Base-by-base conservation (phyloP, 2,797 vertebrate genomes). In the Sebastes matsubarae region DNA sequence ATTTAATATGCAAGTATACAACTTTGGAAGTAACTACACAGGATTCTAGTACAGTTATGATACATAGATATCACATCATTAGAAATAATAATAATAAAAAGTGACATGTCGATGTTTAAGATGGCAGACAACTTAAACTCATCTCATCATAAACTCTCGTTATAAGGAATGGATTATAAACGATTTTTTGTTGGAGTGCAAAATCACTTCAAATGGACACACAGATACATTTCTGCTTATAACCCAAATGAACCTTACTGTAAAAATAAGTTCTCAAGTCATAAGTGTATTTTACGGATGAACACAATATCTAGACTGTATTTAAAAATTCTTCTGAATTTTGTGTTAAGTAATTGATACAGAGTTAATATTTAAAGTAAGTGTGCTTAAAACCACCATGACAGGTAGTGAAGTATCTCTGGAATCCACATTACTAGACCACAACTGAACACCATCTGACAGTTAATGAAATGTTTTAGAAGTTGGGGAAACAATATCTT, bases 311-410 rank as follows among this genome's bases (percentile, higher is more conserved):
- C 64, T 68, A 69, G 81, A 82, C 60, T 55, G 52, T n/a, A 77
- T 88, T 85, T 70, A 87, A 69, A 46, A 86, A 46, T 18, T 79
- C 30, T 63, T 90, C 38, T 58, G 52, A 84, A 82, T 89, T 83
- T 88, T 89, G 79, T 68, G 78, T 90, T 36, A 69, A 75, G 68
- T 80, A 81, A 67, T 75, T 12, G 18, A 75, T 85, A 72, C 42
- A n/a, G 20, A 54, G 20, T 86, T 80, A 38, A 87, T 79, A 87
- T 80, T 88, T 71, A 86, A 84, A 81, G 55, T 87, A 90, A 92
- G 87, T 92, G 93, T 91, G 92, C 93, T 94, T 94, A 68, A 86
- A 88, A 81, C 89, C 87, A 88, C 89, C 81, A 3, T 71, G 52
- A 81, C 67, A 83, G 79, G 89, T 72, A 84, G 91, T 83, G 80